A percentile compares a stretch with the other conserved stretches of the same genome.
These are phyloP conservation scores for Ptilodon capucinus DNA, from an alignment of 2,888 invertebrate species.

Conservation along the genomic window DNA sequence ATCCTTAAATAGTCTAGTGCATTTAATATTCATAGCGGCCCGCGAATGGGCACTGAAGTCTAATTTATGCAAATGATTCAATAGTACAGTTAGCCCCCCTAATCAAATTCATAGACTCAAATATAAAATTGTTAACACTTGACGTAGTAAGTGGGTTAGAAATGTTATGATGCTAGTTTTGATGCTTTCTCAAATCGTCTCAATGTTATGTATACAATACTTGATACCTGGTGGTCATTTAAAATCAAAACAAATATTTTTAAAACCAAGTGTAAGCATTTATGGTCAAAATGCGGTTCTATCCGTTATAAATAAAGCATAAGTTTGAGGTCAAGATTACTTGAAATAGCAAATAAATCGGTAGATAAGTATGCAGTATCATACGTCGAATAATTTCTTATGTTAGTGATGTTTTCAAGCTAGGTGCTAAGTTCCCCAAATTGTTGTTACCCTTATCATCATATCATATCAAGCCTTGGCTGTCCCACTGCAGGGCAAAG, in stretches of 20 bases:
- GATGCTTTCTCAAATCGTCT: slow-evolving; percentile 16
- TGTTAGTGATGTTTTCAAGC: no score
- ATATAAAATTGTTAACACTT: slow-evolving; percentile 18
- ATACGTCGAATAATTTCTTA: no score
- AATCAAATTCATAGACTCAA: slow-evolving; percentile 20
- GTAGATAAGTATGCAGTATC: no score
- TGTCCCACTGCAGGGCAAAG: no score
- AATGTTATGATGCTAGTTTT: slow-evolving; percentile 5
- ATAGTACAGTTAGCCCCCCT: slow-evolving; percentile 7
- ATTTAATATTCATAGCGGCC: background rate
- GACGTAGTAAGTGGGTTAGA: slow-evolving; percentile 28
- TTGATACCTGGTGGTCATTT: no score
- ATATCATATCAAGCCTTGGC: no score
- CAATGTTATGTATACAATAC: slow-evolving; percentile 4
- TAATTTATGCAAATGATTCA: slow-evolving; percentile 17
- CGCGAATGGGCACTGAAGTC: background rate
- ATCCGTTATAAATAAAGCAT: background rate
- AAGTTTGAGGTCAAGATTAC: background rate
- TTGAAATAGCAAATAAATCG: background rate
- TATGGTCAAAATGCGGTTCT: background rate
- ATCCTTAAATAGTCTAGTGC: background rate
- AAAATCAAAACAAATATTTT: no score
- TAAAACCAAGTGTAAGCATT: no score
- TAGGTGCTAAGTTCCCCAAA: no score
- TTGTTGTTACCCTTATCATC: no score